Base-by-base conservation (phyloP, 2,113 vertebrate species). In the Oryzias celebensis region DNA sequence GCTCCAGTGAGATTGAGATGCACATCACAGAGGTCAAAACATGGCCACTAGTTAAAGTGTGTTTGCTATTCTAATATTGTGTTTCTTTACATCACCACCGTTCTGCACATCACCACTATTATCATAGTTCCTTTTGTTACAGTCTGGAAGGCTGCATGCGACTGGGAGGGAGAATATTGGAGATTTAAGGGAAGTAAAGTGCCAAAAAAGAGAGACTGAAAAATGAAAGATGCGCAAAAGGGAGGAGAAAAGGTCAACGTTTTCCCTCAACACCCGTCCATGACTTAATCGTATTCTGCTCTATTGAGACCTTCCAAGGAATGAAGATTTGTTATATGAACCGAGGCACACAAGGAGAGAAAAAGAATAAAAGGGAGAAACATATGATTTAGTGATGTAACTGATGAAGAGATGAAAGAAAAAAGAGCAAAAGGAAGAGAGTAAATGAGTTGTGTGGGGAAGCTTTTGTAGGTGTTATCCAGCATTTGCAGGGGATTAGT, bases 191-290 rank as follows among this genome's bases (percentile, higher is more conserved):
- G 76, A 82, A 94, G 92, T 94, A 87, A 93, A 90, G 91, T 90
- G 87, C 92, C 91, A 93, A 95, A 93, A 93, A 93, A 91, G 91
- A 75, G 82, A 75, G 92, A 90, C 92, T 87, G 88, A 93, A 90
- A 90, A 94, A 93, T 94, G 93, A 96, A 94, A 95, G 94, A 93
- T 56, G 54, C 77, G 68, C 69, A 54, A 78, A 85, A 93, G 91
- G 92, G 94, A 92, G 91, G 94, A 93, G 94, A 93, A 94, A 93
- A 96, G 96, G 95, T 98, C 96, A 95, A 92, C 85, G 89, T 97
- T 99, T 98, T 98, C 96, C 95, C 95, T 96, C 93, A 96, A 95
- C 95, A 95, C 93, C 91, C 91, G 90, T 93, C 93, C 94, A 95
- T 95, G 94, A 96, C 94, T 96, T 96, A 94, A 95, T 96, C 93